phyloP scores from a whole-genome alignment of 2,113 vertebrate genomes.

The Epinephelus fuscoguttatus region DNA sequence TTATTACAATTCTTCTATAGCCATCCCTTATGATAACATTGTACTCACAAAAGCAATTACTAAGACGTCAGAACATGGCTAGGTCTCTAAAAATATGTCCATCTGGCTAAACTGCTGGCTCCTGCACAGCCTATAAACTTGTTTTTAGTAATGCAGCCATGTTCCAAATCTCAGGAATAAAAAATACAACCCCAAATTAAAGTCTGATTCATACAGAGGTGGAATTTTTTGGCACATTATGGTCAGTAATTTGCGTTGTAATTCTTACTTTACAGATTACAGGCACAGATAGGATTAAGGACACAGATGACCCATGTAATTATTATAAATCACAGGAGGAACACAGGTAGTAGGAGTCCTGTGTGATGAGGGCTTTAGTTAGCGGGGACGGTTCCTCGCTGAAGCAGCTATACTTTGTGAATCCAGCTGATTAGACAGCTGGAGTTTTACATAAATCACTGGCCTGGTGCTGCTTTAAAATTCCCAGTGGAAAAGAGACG shows the following conservation, averaged over 20 bases:
- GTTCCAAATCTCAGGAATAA: neutral
- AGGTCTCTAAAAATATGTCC: no score
- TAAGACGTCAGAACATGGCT: no score
- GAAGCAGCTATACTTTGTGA: conserved; percentile 28
- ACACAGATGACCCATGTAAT: conserved; percentile 26
- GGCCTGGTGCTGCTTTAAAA: conserved; percentile 24
- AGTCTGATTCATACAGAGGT: neutral
- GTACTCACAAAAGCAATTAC: no score
- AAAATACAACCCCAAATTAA: neutral
- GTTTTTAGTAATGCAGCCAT: no score
- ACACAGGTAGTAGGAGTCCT: conserved; percentile 12
- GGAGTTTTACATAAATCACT: conserved; percentile 36
- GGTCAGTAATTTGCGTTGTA: neutral
- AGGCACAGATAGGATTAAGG: conserved; percentile 4
- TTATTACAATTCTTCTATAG: no score
- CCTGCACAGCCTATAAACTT: no score
- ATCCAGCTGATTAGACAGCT: conserved; percentile 43
- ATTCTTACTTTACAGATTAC: conserved; percentile 8
- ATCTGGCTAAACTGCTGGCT: no score
- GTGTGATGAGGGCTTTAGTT: conserved; percentile 5
- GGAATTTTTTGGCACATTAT: neutral
- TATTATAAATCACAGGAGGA: conserved; percentile 24
- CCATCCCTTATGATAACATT: no score
- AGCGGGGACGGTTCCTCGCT: neutral
- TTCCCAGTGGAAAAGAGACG: conserved; percentile 30